These are phyloP conservation scores for Aulostomus chinensis DNA, from an alignment of 2,797 vertebrate genomes.

Conservation along the genomic window DNA sequence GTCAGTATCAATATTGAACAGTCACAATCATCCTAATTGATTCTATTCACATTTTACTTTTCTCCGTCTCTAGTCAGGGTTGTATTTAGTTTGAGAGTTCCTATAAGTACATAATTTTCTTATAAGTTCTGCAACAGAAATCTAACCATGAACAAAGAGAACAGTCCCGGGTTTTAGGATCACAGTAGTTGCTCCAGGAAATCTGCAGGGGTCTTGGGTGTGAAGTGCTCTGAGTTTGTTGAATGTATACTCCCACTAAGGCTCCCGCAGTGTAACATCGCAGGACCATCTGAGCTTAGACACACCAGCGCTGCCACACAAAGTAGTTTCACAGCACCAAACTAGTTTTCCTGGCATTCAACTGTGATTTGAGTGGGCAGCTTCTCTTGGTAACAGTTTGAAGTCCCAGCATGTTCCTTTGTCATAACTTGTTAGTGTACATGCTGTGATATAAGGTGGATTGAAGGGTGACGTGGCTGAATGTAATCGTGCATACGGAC, in stretches of 20 bases:
- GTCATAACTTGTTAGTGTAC: conserved; percentile 41
- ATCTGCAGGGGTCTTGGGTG: conserved; percentile 57
- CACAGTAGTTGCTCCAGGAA: conserved; percentile 37
- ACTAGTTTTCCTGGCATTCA: conserved; percentile 60
- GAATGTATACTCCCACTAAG: conserved; percentile 63
- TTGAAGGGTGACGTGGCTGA: conserved; percentile 19
- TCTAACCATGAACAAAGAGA: conserved; percentile 19
- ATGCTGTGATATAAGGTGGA: conserved; percentile 31
- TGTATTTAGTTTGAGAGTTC: conserved; percentile 1
- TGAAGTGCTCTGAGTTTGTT: conserved; percentile 59
- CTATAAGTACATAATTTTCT: neutral
- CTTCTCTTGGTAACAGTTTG: conserved; percentile 56
- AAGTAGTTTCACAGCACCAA: conserved; percentile 63
- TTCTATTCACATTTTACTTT: no score
- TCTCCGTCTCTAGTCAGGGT: no score
- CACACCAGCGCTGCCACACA: conserved; percentile 50
- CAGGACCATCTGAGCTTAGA: conserved; percentile 73
- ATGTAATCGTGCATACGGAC: neutral
- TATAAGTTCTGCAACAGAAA: conserved; percentile 19
- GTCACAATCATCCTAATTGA: no score
- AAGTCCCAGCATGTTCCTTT: conserved; percentile 55
- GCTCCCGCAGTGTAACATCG: conserved; percentile 56
- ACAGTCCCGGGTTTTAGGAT: conserved; percentile 33
- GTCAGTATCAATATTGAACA: no score
- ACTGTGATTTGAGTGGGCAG: conserved; percentile 64